These are phyloP conservation scores for Trissolcus japonicus DNA, from an alignment of 2,888 invertebrate species.

Conservation along the genomic window DNA sequence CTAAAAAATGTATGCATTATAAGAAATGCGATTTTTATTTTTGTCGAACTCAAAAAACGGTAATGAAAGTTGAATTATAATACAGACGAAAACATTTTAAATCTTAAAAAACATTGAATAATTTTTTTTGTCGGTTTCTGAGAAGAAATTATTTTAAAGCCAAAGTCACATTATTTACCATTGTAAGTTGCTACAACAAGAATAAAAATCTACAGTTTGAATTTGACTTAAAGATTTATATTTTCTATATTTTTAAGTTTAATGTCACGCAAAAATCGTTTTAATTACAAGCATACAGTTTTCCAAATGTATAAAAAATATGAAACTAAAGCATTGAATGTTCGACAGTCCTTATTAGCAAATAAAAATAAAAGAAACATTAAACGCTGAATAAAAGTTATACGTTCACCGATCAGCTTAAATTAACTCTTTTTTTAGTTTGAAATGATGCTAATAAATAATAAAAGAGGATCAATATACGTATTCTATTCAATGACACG, in stretches of 20 bases:
- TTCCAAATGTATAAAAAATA: constrained; percentile 54
- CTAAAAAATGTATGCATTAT: constrained; percentile 30
- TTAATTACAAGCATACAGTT: constrained; percentile 42
- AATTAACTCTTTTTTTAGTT: constrained; percentile 20
- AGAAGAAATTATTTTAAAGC: constrained; percentile 50
- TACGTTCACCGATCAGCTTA: constrained; percentile 15
- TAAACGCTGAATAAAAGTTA: neutral
- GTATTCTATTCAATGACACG: constrained; percentile 21
- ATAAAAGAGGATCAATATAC: constrained; percentile 22
- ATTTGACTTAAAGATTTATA: constrained; percentile 61
- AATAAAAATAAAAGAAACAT: constrained; percentile 14
- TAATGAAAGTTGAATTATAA: neutral
- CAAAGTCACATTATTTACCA: constrained; percentile 60
- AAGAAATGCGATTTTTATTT: neutral
- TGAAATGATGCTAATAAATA: constrained; percentile 41
- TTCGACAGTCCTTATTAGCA: constrained; percentile 8
- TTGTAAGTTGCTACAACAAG: constrained; percentile 65
- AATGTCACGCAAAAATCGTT: constrained; percentile 6
- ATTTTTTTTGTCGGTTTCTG: neutral
- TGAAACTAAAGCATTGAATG: constrained; percentile 34
- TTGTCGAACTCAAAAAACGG: neutral
- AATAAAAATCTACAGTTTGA: constrained; percentile 63
- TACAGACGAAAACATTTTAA: neutral
- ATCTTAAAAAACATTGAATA: neutral
- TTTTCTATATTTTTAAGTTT: constrained; percentile 31